Conservation (phyloP, 2,113 vertebrate genomes). For the Xerus inauris region DNA sequence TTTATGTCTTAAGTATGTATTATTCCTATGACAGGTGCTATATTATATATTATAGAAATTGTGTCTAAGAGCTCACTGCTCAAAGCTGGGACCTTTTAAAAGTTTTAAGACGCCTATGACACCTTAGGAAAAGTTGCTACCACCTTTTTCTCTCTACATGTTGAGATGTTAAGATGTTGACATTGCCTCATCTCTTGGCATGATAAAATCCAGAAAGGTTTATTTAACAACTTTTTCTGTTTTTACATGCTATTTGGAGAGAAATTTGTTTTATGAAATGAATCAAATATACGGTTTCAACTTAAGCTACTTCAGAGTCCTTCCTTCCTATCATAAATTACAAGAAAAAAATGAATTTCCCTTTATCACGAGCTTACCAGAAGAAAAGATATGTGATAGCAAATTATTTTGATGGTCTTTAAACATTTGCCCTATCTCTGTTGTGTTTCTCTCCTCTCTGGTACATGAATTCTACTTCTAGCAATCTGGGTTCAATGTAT, state of each 20-base stretch:
- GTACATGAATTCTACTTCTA: background rate
- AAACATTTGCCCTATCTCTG: background rate
- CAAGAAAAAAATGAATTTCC: background rate
- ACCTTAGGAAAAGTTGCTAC: background rate
- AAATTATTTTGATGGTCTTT: background rate
- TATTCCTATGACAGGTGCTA: background rate
- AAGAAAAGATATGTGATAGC: background rate
- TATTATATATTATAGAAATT: background rate
- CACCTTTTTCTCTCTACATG: background rate
- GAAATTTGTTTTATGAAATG: background rate
- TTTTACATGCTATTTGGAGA: background rate
- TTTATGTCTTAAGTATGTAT: background rate
- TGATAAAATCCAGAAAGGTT: background rate
- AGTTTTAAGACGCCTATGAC: background rate
- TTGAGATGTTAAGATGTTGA: background rate
- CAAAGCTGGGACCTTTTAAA: background rate
- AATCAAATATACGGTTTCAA: background rate
- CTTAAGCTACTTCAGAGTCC: background rate
- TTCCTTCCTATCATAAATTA: background rate
- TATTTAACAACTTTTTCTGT: background rate
- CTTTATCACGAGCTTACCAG: background rate
- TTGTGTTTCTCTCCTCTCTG: background rate
- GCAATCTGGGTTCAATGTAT: background rate
- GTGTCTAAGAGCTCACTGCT: background rate
- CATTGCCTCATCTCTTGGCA: background rate